Conservation (phyloP, 1,140 invertebrate genomes). For the Prorops nasuta region DNA sequence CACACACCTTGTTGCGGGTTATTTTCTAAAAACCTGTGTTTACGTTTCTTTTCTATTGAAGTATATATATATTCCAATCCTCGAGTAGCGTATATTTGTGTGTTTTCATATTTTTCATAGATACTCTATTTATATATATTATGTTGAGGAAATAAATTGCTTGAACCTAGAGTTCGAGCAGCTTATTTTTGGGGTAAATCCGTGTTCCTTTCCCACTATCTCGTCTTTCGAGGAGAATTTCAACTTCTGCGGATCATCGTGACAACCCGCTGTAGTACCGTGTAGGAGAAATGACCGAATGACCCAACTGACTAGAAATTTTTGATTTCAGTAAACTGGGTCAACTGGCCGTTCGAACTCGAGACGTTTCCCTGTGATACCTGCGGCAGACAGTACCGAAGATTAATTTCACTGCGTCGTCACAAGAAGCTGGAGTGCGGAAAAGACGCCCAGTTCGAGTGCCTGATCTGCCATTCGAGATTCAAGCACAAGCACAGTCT, state of each 20-base stretch:
- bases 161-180: too few species aligned
- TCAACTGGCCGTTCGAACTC: constrained; percentile 4
- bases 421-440: constrained; percentile 50
- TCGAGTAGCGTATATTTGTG: too few species aligned
- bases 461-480: constrained; percentile 42
- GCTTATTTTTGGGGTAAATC: too few species aligned
- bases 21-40: constrained; percentile 47
- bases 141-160: too few species aligned
- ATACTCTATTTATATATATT: too few species aligned
- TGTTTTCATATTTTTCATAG: too few species aligned
- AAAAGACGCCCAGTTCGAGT: constrained; percentile 48
- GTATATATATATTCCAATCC: neutral
- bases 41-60: too few species aligned
- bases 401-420: constrained; percentile 44
- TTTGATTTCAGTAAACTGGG: constrained; percentile 32
- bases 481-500: constrained; percentile 53
- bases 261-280: too few species aligned
- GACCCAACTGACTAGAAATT: constrained; percentile 14
- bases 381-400: constrained; percentile 42
- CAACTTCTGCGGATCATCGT: neutral
- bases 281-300: too few species aligned
- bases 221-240: neutral
- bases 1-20: constrained; percentile 49
- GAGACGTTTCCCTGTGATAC: constrained; percentile 40
- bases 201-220: too few species aligned